These are phyloP conservation scores for Enteromius unitaeniatus DNA, from an alignment of 2,797 vertebrate species.

Conservation along the genomic window DNA sequence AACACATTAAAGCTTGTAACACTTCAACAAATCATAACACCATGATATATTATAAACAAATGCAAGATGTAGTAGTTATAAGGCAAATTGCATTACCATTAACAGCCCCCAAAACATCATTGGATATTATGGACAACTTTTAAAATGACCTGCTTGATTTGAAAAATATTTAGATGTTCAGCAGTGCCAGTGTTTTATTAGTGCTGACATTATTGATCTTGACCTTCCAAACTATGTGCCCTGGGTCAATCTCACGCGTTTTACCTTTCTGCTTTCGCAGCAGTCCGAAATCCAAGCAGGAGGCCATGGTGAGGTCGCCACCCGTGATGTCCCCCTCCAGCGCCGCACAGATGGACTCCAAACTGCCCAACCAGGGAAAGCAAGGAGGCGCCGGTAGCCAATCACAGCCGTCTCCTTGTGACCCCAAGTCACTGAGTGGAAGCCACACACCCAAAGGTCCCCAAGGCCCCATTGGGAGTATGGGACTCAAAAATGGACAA, in stretches of 20 bases:
- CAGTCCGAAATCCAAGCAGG: slow-evolving; percentile 99
- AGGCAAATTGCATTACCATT: not conserved
- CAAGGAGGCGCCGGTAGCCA: slow-evolving; percentile 95
- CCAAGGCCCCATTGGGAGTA: slow-evolving; percentile 90
- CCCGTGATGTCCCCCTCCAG: slow-evolving; percentile 99
- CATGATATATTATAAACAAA: not conserved
- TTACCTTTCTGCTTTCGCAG: slow-evolving; percentile 66
- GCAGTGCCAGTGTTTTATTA: not conserved
- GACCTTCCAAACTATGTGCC: not conserved
- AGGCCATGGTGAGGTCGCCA: slow-evolving; percentile 99
- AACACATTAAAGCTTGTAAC: not conserved
- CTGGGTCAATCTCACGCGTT: not conserved
- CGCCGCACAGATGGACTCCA: slow-evolving; percentile 98
- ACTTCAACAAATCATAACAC: not conserved
- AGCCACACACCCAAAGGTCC: slow-evolving; percentile 89
- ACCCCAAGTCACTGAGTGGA: slow-evolving; percentile 89
- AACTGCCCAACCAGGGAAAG: slow-evolving; percentile 99
- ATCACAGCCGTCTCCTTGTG: slow-evolving; percentile 96
- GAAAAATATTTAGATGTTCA: not conserved
- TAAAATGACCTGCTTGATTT: not conserved
- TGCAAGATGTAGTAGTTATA: not conserved
- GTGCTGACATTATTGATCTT: not conserved
- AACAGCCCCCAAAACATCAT: not conserved
- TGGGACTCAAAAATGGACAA: slow-evolving; percentile 96
- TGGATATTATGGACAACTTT: not conserved